Percentiles rank a stretch among this genome's conserved stretches.
Conservation (phyloP, 2,888 invertebrate species). For the Meloe dianella region DNA sequence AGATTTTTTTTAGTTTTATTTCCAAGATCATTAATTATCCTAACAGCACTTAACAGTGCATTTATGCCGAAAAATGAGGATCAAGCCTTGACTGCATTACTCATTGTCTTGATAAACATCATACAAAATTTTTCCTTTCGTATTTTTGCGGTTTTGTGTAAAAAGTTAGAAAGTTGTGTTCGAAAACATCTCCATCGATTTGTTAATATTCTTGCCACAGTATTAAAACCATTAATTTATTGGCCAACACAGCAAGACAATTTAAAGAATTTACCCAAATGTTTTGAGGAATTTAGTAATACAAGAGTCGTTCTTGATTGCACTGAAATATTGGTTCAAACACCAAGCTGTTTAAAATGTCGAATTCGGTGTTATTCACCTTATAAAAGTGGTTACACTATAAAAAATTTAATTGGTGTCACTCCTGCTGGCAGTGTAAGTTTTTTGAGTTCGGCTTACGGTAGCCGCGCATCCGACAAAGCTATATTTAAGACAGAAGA, state of each 20-base stretch:
- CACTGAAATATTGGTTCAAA: conserved; percentile 9
- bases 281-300: neutral
- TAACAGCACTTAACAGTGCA: too few species aligned
- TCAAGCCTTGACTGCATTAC: too few species aligned
- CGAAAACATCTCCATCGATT: too few species aligned
- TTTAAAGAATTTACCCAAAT: neutral
- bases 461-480: conserved; percentile 14
- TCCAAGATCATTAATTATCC: too few species aligned
- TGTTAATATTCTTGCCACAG: too few species aligned
- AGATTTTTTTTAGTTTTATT: too few species aligned
- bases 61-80: too few species aligned
- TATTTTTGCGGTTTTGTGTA: too few species aligned
- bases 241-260: conserved; percentile 5
- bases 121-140: too few species aligned
- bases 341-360: conserved; percentile 11
- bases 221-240: neutral
- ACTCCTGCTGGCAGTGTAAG: conserved; percentile 26
- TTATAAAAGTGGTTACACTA: conserved; percentile 22
- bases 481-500: conserved; percentile 24
- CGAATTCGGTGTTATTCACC: conserved; percentile 15
- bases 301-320: conserved; percentile 3
- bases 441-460: conserved; percentile 19
- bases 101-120: too few species aligned
- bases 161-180: too few species aligned
- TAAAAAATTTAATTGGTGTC: conserved; percentile 25